Evolutionary conservation across 1,140 invertebrate genomes (phyloP), one percentile per base, ranked within the genome.

Genomic region (Drosophila parabipectinata): DNA sequence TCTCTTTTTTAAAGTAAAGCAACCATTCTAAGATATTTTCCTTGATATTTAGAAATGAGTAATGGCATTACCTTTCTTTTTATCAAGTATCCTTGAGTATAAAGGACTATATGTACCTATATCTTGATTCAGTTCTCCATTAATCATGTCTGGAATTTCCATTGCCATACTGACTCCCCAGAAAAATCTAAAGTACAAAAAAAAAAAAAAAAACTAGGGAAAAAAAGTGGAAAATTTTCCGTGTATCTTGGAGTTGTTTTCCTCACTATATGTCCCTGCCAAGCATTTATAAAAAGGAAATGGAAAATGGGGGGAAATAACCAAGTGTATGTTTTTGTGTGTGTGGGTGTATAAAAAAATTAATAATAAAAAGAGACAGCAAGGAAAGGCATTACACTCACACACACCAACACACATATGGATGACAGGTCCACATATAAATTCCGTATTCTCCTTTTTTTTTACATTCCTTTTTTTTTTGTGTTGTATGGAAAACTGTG

Each of bases 401-500:
- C 44, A 48, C 62, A 59, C 60, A 62, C 47, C 39, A 26, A 71
- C 21, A 72, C 21, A 75, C 56, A 60, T 54, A 48, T n/a, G 18
- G 51, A 18, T 69, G 66, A 56, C 66, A 68, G 66, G 66, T 69
- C 52, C 50, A 80, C 45, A 58, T 48, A 62, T 56, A 62, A 47
- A 68, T 57, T 66, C 52, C 48, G 48, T 64, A 47, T 60, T 74
- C 52, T 53, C 48, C 28, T 53, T 75, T 56, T 52, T 75, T 59
- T 55, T 75, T 67, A 52, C 69, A 54, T 45, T 55, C 45, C n/a
- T n/a, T n/a, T 75, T 83, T 41, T 41, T 62, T 48, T 61, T 56
- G 10, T 71, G 44, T 57, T 74, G 51, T 63, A 80, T 80, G 72
- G 67, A 85, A 85, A 84, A 85, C 73, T 88, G 83, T 88, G 84